phyloP scores from a whole-genome alignment of 2,888 invertebrate species.

The Agrochola lychnidis region DNA sequence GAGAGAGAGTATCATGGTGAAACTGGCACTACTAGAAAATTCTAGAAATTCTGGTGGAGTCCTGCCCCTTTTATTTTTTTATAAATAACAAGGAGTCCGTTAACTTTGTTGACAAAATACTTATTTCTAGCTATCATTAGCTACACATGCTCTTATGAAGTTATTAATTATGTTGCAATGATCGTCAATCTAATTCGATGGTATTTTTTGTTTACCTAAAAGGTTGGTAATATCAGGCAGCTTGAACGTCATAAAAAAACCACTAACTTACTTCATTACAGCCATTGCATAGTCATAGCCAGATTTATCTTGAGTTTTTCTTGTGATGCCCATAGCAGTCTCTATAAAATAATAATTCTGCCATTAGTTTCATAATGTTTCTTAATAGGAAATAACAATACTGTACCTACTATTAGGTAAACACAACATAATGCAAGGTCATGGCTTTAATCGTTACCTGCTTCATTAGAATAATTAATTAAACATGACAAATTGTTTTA shows the following conservation, averaged over 20 bases:
- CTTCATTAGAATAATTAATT: conserved; percentile 27
- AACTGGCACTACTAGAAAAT: not conserved
- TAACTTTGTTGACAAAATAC: not conserved
- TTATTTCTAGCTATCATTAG: not conserved
- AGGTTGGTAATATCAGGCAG: not conserved
- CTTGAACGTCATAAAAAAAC: too few relatives aligned
- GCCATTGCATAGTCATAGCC: conserved; percentile 96
- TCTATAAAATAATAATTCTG: conserved; percentile 83
- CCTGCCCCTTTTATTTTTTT: not conserved
- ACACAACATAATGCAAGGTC: conserved; percentile 23
- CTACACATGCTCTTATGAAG: not conserved
- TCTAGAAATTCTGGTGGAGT: too few relatives aligned
- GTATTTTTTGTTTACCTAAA: not conserved
- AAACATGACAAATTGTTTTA: conserved; percentile 27
- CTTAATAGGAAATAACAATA: not conserved
- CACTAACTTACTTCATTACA: conserved; percentile 92
- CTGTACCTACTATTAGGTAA: not conserved
- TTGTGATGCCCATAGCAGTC: conserved; percentile 96
- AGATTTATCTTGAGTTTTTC: conserved; percentile 92
- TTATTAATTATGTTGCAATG: not conserved
- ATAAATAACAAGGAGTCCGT: not conserved
- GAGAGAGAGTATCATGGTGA: not conserved
- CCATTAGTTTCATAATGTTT: not conserved
- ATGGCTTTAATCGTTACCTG: not conserved
- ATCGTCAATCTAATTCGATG: not conserved